Evolutionary conservation across 2,113 vertebrate species (phyloP).

Genomic region (Archilochus colubris): DNA sequence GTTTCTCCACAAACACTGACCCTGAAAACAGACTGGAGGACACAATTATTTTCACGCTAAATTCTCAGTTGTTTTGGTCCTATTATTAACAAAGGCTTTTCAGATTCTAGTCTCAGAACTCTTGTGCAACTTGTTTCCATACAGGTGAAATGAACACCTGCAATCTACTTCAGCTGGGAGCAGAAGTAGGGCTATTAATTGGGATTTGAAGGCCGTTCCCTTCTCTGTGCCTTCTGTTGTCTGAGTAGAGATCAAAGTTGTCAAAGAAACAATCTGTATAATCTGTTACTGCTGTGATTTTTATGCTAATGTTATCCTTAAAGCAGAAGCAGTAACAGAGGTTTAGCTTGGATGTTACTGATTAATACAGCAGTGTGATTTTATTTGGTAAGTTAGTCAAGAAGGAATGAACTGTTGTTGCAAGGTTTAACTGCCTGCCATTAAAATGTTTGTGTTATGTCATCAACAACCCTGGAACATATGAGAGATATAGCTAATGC

Average conservation of each 20-base stretch:
- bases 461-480: constrained; percentile 1
- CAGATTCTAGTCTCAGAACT: not conserved
- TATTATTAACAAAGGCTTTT: not conserved
- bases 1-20: not conserved
- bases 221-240: not conserved
- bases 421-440: constrained; percentile 17
- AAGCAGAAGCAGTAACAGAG: not conserved
- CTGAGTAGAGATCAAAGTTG: not conserved
- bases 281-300: not conserved
- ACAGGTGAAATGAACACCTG: not conserved
- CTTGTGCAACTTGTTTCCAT: not conserved
- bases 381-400: constrained; percentile 5
- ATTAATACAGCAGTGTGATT: constrained; percentile 25
- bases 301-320: constrained; percentile 16
- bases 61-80: not conserved
- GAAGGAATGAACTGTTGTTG: not conserved
- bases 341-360: not conserved
- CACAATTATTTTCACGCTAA: not conserved
- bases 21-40: not conserved
- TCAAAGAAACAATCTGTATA: not conserved
- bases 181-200: not conserved
- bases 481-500: not conserved
- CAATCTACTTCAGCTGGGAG: not conserved
- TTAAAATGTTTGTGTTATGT: not conserved
- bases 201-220: not conserved